Percentiles rank a stretch among this genome's conserved stretches.
phyloP scores from a whole-genome alignment of 2,113 vertebrate genomes.

The Natator depressus region DNA sequence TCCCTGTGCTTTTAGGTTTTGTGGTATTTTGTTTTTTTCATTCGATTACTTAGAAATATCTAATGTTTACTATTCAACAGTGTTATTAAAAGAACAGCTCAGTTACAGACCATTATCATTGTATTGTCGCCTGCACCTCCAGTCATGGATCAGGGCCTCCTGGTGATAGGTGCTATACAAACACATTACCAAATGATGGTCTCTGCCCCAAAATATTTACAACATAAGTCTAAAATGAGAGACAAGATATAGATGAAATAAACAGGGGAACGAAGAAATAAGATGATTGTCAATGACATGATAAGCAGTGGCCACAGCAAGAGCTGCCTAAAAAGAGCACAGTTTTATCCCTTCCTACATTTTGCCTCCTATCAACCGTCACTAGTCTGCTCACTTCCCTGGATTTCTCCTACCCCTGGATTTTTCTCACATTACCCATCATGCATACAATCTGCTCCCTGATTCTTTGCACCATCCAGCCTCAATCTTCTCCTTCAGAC shows the following conservation, averaged over 20 bases:
- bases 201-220: background rate
- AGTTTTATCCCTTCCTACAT: background rate
- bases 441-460: background rate
- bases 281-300: background rate
- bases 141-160: background rate
- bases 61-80: background rate
- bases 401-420: background rate
- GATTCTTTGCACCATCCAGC: background rate
- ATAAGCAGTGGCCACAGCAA: background rate
- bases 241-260: background rate
- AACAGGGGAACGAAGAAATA: background rate
- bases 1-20: background rate
- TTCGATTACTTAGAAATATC: background rate
- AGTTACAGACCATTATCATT: background rate
- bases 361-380: background rate
- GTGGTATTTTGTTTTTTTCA: fast-evolving
- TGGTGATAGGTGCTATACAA: background rate
- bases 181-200: background rate
- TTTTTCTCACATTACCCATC: background rate
- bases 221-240: background rate
- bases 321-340: background rate
- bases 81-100: background rate
- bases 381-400: background rate
- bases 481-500: background rate
- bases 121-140: background rate